phyloP scores from a whole-genome alignment of 2,113 vertebrate species.

The Philantomba maxwellii region DNA sequence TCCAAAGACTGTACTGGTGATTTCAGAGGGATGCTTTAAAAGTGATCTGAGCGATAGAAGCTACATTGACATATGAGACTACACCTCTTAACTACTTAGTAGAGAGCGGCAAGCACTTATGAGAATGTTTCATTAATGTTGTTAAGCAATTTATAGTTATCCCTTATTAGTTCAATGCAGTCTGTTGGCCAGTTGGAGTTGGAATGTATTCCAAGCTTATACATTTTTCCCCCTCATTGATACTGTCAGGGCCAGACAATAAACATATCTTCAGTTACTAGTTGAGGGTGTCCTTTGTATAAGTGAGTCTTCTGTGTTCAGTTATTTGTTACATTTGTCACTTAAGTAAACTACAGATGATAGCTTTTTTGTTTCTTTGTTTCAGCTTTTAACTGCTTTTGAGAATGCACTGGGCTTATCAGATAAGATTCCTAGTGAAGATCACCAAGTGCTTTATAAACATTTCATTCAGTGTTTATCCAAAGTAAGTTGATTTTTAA shows the following conservation, averaged over 20 bases:
- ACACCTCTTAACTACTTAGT: background rate
- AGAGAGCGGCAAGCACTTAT: background rate
- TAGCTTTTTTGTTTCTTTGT: slow-evolving; percentile 34
- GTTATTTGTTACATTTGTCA: background rate
- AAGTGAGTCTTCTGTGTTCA: background rate
- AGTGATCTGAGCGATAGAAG: background rate
- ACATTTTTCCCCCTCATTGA: background rate
- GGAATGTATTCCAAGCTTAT: background rate
- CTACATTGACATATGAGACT: background rate
- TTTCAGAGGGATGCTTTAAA: background rate
- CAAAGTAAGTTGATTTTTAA: slow-evolving; percentile 81
- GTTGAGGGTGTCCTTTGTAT: background rate
- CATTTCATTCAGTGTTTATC: slow-evolving; percentile 89
- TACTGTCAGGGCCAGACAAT: background rate
- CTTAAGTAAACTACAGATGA: background rate
- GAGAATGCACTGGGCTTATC: slow-evolving; percentile 85
- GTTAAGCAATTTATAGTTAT: background rate
- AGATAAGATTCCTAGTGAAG: slow-evolving; percentile 85
- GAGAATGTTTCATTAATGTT: background rate
- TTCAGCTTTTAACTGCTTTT: slow-evolving; percentile 91
- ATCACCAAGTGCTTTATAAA: slow-evolving; percentile 84
- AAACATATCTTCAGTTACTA: background rate
- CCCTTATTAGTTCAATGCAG: background rate
- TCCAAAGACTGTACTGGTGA: background rate
- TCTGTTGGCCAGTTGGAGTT: background rate